Evolutionary conservation across 92 coral and sea anemone genomes (phyloP), one percentile per base, ranked within the genome.

Genomic region (Umimayanthus chanpuru): DNA sequence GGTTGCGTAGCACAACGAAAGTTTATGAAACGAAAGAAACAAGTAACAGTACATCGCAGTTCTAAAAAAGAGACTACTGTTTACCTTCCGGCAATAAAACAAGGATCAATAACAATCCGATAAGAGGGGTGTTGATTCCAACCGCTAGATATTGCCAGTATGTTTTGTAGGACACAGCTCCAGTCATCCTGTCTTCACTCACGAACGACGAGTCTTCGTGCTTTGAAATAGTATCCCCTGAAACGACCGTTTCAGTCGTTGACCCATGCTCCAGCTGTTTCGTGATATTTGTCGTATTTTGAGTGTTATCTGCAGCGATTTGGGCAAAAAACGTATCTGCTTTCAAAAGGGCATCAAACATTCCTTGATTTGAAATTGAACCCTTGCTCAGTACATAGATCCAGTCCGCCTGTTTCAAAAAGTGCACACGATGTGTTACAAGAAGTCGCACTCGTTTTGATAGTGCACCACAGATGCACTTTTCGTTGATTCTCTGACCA

Each of bases 331-430:
- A 76, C 6, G 6, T 47, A 43, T 30, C 50, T 43, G 12, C 12
- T 41, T 76, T 23, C 80, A 76, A 30, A 2, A 76, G 53, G 6
- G 47, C 29, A 38, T 76, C 80, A 30, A 40, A 76, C 9, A 26
- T 43, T 40, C 80, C 80, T 76, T 76, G 50, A 43, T 55, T 76
- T 39, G 80, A 76, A 5, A 76, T 21, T 38, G 49, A 38, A 12
- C 80, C 55, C 9, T 38, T 55, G 5, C 28, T 76, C 12, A 76
- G 11, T 21, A 76, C 80, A 76, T 76, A 76, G 26, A 76, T 76
- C 80, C 80, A 76, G 28, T 38, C 80, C 5, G 80, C 80, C 32
- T 76, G 49, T 76, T 76, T 72, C 41, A 72, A 32, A 72, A 72
- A 72, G 40, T 43, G 81, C 18, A 77, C 30, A 23, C 56, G 58